Base-by-base conservation (phyloP, 2,888 invertebrate genomes). In the Synergus laeviventris region DNA sequence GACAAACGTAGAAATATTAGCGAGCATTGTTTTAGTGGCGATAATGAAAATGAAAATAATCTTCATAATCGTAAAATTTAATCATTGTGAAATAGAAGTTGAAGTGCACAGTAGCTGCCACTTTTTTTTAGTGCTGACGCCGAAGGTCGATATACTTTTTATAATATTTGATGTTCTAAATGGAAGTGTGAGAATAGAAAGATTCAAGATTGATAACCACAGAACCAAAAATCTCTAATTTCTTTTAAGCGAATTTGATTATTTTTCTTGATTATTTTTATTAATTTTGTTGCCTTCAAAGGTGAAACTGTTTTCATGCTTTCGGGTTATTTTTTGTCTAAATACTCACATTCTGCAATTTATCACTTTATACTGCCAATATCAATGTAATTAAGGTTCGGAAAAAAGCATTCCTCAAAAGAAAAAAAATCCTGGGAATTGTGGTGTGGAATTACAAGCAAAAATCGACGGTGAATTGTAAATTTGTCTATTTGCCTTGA, bases 31-130 rank as follows among this genome's bases (percentile, higher is more conserved):
- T 18, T 54, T 18, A 54, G 18, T 9, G 9, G 54, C 18, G 18
- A 54, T 18, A 54, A 54, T n/a, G 54, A 54, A 18, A 54, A 54
- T 54, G n/a, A 54, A 54, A 54, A 54, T 18, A 18, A 54, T n/a
- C 54, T 54, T 54, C 11, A 2, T 54, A 54, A 54, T 54, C n/a
- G n/a, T 54, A 54, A 54, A 54, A 54, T 9, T 54, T 54, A 54
- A 54, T 54, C 2, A 18, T 54, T 54, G 54, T 54, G 18, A 54
- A 54, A 54, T 54, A 54, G 18, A 9, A 54, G 8, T 54, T 54
- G 11, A 11, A 54, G 11, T 8, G 18, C 9, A 9, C 18, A 54
- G 0, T 39, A 39, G 39, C 11, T 39, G 39, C 39, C 39, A 39
- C 39, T 39, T 39, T 39, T 18, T 54, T 18, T 18, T 11, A n/a